Evolutionary conservation across 2,888 invertebrate genomes (phyloP), one percentile per base, ranked within the genome.

Genomic region (Ichneumoninae sp.): DNA sequence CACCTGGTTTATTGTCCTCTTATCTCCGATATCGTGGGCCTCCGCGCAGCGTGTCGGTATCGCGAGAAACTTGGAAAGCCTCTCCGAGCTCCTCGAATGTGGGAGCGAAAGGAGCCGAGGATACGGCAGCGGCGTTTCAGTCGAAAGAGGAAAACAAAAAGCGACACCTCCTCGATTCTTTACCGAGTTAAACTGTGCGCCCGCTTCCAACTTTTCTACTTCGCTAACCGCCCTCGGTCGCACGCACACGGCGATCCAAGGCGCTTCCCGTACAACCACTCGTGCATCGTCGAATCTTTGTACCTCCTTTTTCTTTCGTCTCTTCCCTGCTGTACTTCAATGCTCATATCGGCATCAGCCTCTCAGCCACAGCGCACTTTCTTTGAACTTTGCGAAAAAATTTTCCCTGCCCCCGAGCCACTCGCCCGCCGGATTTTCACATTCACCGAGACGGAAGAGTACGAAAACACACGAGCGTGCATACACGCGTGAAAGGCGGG

Each of bases 201-300:
- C 80, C 79, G 83, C 83, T 82, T 87, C 77, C 86, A 90, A 91
- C 88, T 90, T 90, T 91, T 89, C 89, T 87, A 89, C 87, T 87
- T 82, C 85, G 83, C 80, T 88, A 89, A 83, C 85, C 83, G 75
- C 80, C 75, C 57, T 69, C 10, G 26, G 44, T 30, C 52, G 16
- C 52, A 66, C 63, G 30, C 69, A 69, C 68, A 65, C 65, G 57
- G 63, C 10, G 57, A 57, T 60, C 69, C 50, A 19, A n/a, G 6
- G 65, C 54, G 66, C 73, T 77, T 77, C 33, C 47, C 69, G 80
- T 75, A 85, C 84, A 71, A 65, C 83, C 75, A 79, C 85, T 81
- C 16, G 52, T 68, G 47, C 76, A 68, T 10, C 69, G 75, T 60
- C 4, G 60, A 13, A 30, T 30, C 30, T 30, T 26, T 60, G 1